Conservation (phyloP, 53 echinoderm and acorn worm species). For the Temnopleurus reevesii region DNA sequence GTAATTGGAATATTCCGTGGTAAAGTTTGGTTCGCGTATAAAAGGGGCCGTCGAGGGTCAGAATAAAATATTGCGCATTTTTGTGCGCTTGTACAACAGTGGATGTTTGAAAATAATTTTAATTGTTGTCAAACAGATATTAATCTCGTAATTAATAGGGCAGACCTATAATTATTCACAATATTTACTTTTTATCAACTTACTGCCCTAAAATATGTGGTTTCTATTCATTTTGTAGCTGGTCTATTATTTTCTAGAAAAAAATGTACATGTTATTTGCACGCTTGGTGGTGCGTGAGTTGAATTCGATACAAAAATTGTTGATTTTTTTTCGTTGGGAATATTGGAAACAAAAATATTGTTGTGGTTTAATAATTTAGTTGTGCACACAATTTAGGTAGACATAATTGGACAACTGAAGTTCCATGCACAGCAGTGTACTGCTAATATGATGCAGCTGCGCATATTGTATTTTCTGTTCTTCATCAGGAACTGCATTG, state of each 20-base stretch:
- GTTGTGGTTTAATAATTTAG: too few species aligned
- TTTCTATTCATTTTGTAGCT: neutral
- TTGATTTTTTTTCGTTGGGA: conserved; percentile 20
- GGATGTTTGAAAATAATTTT: too few species aligned
- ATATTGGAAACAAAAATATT: neutral
- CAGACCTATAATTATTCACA: neutral
- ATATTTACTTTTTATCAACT: neutral
- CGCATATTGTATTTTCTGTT: too few species aligned
- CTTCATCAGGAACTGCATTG: neutral
- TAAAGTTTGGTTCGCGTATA: too few species aligned
- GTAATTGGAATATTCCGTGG: too few species aligned
- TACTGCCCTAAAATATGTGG: neutral
- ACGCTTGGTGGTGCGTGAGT: neutral
- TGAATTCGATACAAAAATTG: neutral
- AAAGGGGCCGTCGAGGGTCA: too few species aligned
- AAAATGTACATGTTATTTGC: neutral
- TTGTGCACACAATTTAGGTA: too few species aligned
- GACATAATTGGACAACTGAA: too few species aligned
- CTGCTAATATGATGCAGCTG: too few species aligned
- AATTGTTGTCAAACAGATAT: neutral
- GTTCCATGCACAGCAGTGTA: too few species aligned
- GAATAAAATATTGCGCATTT: too few species aligned
- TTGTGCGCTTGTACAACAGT: too few species aligned
- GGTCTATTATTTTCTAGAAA: neutral
- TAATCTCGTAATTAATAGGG: neutral